phyloP scores from a whole-genome alignment of 2,797 vertebrate species.

The Macropus fuliginosus region DNA sequence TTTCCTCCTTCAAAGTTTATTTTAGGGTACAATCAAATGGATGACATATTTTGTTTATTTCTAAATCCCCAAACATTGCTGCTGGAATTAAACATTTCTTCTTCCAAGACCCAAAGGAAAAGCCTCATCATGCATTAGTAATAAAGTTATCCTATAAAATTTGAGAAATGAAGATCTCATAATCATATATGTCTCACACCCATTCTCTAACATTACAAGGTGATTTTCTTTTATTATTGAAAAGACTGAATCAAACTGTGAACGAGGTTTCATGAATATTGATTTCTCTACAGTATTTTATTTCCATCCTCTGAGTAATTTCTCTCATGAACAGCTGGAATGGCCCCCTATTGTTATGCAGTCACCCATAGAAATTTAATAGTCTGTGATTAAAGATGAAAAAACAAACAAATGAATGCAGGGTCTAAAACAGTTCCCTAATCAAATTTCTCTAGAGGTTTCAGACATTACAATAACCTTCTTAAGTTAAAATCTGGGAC shows the following conservation, averaged over 20 bases:
- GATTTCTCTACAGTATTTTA: background rate
- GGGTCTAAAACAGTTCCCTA: background rate
- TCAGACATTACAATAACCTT: background rate
- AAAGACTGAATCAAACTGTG: background rate
- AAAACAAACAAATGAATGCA: background rate
- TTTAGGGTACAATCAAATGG: background rate
- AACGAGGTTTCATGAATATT: background rate
- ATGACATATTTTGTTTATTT: background rate
- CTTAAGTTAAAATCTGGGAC: background rate
- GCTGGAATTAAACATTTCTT: background rate
- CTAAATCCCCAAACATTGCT: background rate
- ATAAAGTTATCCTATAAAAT: background rate
- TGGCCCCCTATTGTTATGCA: background rate
- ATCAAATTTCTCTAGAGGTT: background rate
- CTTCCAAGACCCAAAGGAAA: background rate
- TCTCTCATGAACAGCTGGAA: slow-evolving; percentile 2
- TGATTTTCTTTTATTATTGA: background rate
- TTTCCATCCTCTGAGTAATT: background rate
- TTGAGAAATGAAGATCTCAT: background rate
- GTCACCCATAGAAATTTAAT: background rate
- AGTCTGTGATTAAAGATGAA: background rate
- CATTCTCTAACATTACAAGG: background rate
- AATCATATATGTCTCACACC: background rate
- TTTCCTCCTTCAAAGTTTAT: background rate
- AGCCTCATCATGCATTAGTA: background rate